A percentile compares a stretch with the other conserved stretches of the same genome.
Evolutionary conservation across 1,140 invertebrate species (phyloP).

Genomic region (Sminthurinus signatus): DNA sequence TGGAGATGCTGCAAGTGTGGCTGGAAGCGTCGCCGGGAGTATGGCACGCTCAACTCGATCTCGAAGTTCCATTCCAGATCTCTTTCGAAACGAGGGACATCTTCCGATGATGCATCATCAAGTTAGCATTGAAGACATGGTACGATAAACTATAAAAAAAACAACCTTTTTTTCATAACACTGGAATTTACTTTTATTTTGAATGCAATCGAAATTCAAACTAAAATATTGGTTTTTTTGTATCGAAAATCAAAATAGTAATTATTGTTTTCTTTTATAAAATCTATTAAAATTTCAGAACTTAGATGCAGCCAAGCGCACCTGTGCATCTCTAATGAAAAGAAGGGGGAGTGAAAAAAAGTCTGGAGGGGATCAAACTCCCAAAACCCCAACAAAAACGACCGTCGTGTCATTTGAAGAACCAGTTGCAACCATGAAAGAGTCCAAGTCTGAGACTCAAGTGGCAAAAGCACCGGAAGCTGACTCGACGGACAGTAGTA

Average conservation of each 20-base stretch:
- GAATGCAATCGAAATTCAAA: no score
- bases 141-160: no score
- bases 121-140: background rate
- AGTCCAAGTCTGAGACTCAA: conserved; percentile 1
- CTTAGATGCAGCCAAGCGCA: conserved; percentile 14
- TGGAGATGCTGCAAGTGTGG: no score
- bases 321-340: background rate
- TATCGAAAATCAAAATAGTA: no score
- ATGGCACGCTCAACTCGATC: background rate
- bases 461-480: background rate
- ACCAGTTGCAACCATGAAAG: background rate
- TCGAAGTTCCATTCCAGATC: background rate
- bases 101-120: conserved; percentile 1
- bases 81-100: background rate
- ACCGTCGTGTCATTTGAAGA: background rate
- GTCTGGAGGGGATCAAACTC: no score
- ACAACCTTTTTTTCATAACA: no score
- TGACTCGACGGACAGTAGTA: no score
- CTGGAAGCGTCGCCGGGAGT: no score
- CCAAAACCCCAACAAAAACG: background rate
- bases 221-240: no score
- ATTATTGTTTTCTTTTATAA: no score
- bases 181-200: no score
- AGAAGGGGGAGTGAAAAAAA: background rate
- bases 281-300: no score